These are phyloP conservation scores for Cherax quadricarinatus DNA, from an alignment of 1,140 invertebrate species.

Conservation along the genomic window DNA sequence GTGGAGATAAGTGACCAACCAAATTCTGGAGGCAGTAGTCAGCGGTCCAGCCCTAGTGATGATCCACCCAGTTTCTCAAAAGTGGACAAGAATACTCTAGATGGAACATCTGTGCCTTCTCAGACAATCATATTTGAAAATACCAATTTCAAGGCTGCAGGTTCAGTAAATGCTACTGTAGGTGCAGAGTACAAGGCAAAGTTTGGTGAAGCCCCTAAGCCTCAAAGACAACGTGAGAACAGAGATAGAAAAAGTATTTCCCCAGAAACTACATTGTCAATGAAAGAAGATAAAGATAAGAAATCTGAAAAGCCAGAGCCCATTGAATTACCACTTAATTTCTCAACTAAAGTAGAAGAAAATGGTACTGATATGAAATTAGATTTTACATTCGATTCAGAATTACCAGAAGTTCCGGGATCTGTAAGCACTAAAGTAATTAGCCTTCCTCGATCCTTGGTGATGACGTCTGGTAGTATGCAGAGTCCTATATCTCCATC, in stretches of 20 bases:
- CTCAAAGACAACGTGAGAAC: constrained; percentile 80
- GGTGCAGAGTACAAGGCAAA: constrained; percentile 74
- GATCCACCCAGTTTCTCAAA: constrained; percentile 73
- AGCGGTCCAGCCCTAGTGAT: constrained; percentile 78
- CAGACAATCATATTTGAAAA: constrained; percentile 95
- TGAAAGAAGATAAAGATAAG: constrained; percentile 67
- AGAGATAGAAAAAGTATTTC: constrained; percentile 68
- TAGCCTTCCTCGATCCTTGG: constrained; percentile 82
- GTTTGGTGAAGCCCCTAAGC: constrained; percentile 75
- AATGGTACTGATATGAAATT: constrained; percentile 92
- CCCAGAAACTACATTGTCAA: constrained; percentile 80
- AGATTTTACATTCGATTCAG: constrained; percentile 89
- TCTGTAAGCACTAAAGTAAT: constrained; percentile 79
- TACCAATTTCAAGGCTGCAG: constrained; percentile 87
- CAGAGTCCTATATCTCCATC: constrained; percentile 84
- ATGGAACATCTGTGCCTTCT: constrained; percentile 86
- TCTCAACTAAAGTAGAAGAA: constrained; percentile 82
- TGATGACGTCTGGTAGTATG: constrained; percentile 78
- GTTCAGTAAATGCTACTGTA: constrained; percentile 68
- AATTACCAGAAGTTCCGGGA: constrained; percentile 81
- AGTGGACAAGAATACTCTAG: constrained; percentile 78
- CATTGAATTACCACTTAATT: constrained; percentile 81
- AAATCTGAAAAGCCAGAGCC: constrained; percentile 77
- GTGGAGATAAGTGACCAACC: constrained; percentile 79
- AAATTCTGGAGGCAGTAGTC: constrained; percentile 78